phyloP scores from a whole-genome alignment of 2,113 vertebrate species.

The Tachycineta bicolor region DNA sequence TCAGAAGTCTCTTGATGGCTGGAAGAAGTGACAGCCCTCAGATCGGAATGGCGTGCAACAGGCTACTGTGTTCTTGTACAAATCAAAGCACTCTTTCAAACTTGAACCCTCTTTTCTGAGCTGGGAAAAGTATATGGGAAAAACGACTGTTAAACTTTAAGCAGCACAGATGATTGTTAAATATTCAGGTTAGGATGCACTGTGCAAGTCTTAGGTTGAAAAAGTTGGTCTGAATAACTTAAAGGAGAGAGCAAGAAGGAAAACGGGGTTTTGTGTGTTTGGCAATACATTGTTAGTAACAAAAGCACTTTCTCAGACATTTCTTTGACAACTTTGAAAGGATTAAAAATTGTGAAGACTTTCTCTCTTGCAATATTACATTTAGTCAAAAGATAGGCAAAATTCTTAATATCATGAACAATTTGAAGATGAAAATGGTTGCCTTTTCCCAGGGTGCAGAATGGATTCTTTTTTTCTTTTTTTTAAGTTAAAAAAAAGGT shows the following conservation, averaged over 20 bases:
- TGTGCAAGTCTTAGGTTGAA: not conserved
- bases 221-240: not conserved
- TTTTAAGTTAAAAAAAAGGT: not conserved
- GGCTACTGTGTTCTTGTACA: slow-evolving; percentile 35
- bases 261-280: not conserved
- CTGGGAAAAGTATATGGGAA: not conserved
- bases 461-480: accelerated
- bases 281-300: not conserved
- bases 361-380: not conserved
- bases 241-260: not conserved
- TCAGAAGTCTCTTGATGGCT: slow-evolving; percentile 61
- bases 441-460: not conserved
- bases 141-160: not conserved
- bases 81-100: slow-evolving; percentile 61
- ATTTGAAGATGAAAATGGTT: not conserved
- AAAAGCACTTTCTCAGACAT: not conserved
- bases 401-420: not conserved
- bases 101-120: not conserved
- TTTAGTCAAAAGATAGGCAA: not conserved
- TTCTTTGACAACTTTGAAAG: not conserved
- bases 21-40: slow-evolving; percentile 61
- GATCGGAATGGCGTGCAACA: slow-evolving; percentile 41
- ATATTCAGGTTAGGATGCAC: not conserved
- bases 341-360: not conserved
- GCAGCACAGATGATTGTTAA: not conserved